A percentile compares a stretch with the other conserved stretches of the same genome.
These are phyloP conservation scores for Laterallus jamaicensis DNA, from an alignment of 2,113 vertebrate genomes.

Conservation along the genomic window DNA sequence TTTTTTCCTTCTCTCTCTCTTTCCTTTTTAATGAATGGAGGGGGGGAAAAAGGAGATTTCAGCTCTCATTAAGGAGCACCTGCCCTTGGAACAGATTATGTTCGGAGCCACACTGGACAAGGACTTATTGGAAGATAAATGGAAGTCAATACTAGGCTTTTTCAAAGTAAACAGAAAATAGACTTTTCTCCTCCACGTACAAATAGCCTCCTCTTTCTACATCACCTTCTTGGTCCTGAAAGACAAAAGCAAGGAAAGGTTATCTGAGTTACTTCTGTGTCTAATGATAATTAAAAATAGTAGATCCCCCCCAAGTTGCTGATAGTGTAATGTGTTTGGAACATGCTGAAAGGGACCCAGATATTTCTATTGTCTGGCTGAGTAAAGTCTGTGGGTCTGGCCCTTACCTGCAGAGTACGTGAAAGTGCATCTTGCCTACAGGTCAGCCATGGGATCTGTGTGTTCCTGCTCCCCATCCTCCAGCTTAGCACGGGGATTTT, in stretches of 20 bases:
- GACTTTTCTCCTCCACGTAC: neutral
- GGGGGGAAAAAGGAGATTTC: neutral
- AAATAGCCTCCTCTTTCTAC: neutral
- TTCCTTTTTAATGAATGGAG: conserved; percentile 54
- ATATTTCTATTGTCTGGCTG: neutral
- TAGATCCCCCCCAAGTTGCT: neutral
- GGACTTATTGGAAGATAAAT: conserved; percentile 71
- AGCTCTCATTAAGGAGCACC: conserved; percentile 55
- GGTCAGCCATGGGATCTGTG: neutral
- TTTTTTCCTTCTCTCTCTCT: neutral
- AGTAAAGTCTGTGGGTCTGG: neutral
- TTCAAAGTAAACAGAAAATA: conserved; percentile 59
- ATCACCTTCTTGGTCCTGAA: neutral
- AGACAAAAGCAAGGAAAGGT: neutral
- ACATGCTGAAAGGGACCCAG: neutral
- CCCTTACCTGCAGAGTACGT: neutral
- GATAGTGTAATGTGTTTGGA: neutral
- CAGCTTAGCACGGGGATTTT: neutral
- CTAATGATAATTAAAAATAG: neutral
- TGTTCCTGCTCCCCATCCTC: neutral
- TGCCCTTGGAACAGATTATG: conserved; percentile 65
- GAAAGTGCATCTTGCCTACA: neutral
- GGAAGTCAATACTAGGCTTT: conserved; percentile 51
- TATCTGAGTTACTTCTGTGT: neutral
- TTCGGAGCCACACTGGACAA: conserved; percentile 23